Evolutionary conservation across 1,140 invertebrate species (phyloP).

Genomic region (Branchinecta lindahli): DNA sequence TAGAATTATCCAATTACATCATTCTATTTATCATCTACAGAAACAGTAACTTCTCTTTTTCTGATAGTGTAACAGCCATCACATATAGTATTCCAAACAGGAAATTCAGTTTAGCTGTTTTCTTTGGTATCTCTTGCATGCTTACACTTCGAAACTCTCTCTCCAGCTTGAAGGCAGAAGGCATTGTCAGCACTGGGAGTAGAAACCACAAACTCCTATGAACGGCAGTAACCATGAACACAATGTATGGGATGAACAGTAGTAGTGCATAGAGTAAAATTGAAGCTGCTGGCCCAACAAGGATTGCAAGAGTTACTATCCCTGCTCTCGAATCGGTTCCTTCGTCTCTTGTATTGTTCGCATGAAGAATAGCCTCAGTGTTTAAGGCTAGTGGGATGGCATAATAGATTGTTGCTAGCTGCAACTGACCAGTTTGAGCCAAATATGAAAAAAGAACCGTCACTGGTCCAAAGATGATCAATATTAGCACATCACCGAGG

Average conservation of each 20-base stretch:
- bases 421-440: slow-evolving; percentile 68
- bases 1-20: too few relatives aligned
- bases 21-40: neutral
- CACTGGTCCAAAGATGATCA: slow-evolving; percentile 84
- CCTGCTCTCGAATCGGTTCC: slow-evolving; percentile 67
- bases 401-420: slow-evolving; percentile 75
- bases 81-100: slow-evolving; percentile 79
- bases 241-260: slow-evolving; percentile 76
- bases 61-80: slow-evolving; percentile 36
- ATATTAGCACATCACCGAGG: slow-evolving; percentile 69
- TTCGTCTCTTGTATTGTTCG: slow-evolving; percentile 81
- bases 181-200: slow-evolving; percentile 68
- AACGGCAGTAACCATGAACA: slow-evolving; percentile 63
- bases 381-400: slow-evolving; percentile 83
- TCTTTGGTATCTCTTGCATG: slow-evolving; percentile 62
- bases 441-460: slow-evolving; percentile 87
- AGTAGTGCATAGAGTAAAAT: slow-evolving; percentile 79
- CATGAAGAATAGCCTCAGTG: slow-evolving; percentile 85
- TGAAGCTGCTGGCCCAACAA: slow-evolving; percentile 78
- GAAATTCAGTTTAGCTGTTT: slow-evolving; percentile 77
- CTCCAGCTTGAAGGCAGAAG: slow-evolving; percentile 74
- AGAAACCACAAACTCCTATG: slow-evolving; percentile 74
- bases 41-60: slow-evolving; percentile 16
- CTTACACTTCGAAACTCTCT: slow-evolving; percentile 64
- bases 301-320: slow-evolving; percentile 79